phyloP scores from a whole-genome alignment of 2,797 vertebrate genomes.

The Thalassophryne amazonica region DNA sequence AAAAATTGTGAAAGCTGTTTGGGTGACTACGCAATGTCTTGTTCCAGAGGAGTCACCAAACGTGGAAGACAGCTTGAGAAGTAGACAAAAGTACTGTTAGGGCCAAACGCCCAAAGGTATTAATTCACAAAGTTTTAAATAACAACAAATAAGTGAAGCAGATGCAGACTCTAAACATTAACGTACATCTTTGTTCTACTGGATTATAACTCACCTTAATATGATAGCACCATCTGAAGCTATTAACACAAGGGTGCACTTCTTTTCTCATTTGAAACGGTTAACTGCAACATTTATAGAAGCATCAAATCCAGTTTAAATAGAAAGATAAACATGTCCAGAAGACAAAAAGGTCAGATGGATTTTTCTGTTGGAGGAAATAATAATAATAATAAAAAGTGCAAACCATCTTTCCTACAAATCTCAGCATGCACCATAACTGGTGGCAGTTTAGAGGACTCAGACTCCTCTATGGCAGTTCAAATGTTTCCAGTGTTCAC shows the following conservation, averaged over 20 bases:
- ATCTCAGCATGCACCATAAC: constrained; percentile 62
- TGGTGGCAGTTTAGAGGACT: constrained; percentile 66
- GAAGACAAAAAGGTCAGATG: constrained; percentile 28
- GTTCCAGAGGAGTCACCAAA: constrained; percentile 7
- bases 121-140: constrained; percentile 38
- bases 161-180: constrained; percentile 37
- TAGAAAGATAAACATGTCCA: constrained; percentile 23
- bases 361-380: constrained; percentile 1
- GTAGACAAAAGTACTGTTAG: not conserved
- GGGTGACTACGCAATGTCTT: constrained; percentile 14
- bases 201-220: constrained; percentile 57
- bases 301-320: constrained; percentile 48
- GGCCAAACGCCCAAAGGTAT: constrained; percentile 15
- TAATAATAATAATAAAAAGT: constrained; percentile 40
- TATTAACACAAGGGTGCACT: constrained; percentile 43
- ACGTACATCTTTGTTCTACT: constrained; percentile 59
- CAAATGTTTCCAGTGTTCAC: constrained; percentile 67
- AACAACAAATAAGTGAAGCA: constrained; percentile 40
- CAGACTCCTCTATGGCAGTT: constrained; percentile 66
- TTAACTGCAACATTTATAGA: constrained; percentile 39
- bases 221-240: constrained; percentile 70
- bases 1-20: constrained; percentile 14
- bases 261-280: constrained; percentile 33
- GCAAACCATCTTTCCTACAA: constrained; percentile 56
- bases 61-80: constrained; percentile 54